Conservation (phyloP, 1,140 invertebrate species). For the Sitobion miscanthi region DNA sequence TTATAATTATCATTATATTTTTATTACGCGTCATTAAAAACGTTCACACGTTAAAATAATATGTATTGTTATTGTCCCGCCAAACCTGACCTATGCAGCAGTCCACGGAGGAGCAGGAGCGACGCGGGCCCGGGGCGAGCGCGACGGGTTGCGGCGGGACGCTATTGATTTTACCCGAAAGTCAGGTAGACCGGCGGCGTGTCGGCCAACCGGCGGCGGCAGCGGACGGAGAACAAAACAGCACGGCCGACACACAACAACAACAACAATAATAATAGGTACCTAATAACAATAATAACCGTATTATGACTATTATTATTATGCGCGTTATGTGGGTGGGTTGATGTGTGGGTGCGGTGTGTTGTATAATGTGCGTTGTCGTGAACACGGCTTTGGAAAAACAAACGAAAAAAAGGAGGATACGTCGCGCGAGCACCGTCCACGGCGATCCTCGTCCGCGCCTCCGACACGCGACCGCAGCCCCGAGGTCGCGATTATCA, state of each 20-base stretch:
- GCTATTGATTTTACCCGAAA: conserved; percentile 24
- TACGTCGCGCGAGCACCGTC: neutral
- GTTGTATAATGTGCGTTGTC: neutral
- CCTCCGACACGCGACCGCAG: no score
- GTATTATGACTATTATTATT: neutral
- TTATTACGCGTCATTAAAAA: neutral
- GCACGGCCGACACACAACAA: neutral
- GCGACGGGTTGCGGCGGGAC: neutral
- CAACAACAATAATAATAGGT: no score
- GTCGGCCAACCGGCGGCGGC: neutral
- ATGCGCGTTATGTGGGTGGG: no score
- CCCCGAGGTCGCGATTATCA: neutral
- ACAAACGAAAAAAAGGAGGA: neutral
- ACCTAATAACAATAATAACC: neutral
- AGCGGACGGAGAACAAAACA: neutral
- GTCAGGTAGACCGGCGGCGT: neutral
- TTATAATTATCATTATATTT: no score
- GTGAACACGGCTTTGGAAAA: neutral
- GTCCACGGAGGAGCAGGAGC: neutral
- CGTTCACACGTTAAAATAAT: neutral
- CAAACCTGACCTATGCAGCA: neutral
- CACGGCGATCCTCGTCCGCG: no score
- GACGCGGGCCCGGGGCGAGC: neutral
- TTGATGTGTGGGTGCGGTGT: no score
- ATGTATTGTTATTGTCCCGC: neutral